These are phyloP conservation scores for Aspidapion aeneum DNA, from an alignment of 2,888 invertebrate genomes.

Conservation along the genomic window DNA sequence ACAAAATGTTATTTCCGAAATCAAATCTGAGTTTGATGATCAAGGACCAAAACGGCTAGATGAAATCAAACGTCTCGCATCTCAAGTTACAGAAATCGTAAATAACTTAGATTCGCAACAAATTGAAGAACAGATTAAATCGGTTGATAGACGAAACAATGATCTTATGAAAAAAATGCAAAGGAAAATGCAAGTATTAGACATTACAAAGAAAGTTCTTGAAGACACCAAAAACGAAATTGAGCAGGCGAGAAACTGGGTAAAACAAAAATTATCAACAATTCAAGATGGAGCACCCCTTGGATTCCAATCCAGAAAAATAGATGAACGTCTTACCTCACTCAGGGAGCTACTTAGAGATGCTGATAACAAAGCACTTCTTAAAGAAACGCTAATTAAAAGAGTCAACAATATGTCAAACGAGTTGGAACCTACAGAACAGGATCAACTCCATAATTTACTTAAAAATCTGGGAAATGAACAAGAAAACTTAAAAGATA, in stretches of 20 bases:
- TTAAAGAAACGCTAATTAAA: constrained; percentile 79
- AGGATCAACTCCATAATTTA: constrained; percentile 71
- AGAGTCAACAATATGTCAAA: constrained; percentile 79
- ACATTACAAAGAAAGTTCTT: constrained; percentile 79
- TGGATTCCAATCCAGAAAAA: constrained; percentile 73
- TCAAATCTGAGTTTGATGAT: constrained; percentile 70
- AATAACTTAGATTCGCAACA: constrained; percentile 88
- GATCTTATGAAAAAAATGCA: constrained; percentile 82
- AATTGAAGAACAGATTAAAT: constrained; percentile 83
- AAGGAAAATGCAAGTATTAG: constrained; percentile 78
- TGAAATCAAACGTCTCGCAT: constrained; percentile 65
- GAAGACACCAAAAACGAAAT: constrained; percentile 80
- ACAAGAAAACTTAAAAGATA: constrained; percentile 68
- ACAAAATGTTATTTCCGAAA: constrained; percentile 66
- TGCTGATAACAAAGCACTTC: constrained; percentile 77
- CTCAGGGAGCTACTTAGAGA: constrained; percentile 76
- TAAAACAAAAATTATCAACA: constrained; percentile 66
- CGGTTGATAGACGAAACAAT: constrained; percentile 77
- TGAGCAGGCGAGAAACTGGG: constrained; percentile 74
- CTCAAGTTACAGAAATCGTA: constrained; percentile 72
- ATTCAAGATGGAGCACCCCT: constrained; percentile 64
- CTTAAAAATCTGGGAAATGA: constrained; percentile 69
- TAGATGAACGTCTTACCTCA: constrained; percentile 69
- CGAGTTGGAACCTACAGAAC: constrained; percentile 82
- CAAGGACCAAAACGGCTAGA: constrained; percentile 69